Base-by-base conservation (phyloP, 2,113 vertebrate genomes). In the Myotis brandtii region DNA sequence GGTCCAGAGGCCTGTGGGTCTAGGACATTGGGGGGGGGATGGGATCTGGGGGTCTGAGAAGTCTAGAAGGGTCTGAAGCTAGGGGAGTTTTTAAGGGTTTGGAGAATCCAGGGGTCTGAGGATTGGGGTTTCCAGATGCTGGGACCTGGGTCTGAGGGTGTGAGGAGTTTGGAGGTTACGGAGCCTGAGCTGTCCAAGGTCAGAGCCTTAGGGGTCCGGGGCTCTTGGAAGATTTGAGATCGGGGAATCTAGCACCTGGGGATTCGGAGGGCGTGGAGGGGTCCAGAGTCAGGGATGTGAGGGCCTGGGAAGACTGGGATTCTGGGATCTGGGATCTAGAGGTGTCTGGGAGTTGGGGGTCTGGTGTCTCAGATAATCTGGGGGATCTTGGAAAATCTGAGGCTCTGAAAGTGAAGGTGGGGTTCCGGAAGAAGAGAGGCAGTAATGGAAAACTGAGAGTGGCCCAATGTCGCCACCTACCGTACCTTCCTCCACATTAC, bases 401-500 rank as follows among this genome's bases (percentile, higher is more conserved):
- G 32, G 34, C 9, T 66, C 56, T 40, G 23, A 9, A 11, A 70
- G n/a, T 14, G 56, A 77, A 56, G 37, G n/a, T 4, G 12, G 2
- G 9, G 46, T 0, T 73, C 10, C 13, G 5, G 23, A 40, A 1
- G 54, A 4, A 70, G n/a, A 54, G 7, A 21, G 6, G 1, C 6
- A 0, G 2, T 6, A 34, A 46, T 21, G 25, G 9, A n/a, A 92
- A 95, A 80, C 40, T 0, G 43, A 95, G 69, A 37, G 17, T n/a
- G 76, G 76, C 64, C 25, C 52, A 52, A 85, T 43, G 20, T 77
- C 23, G 69, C 90, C 97, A 73, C 94, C 87, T 96, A 77, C 59
- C 85, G 96, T 4, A 0, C 20, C 0, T 77, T 18, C 4, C 7
- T 56, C 18, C 5, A 9, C 80, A 89, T 52, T 87, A n/a, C 87